Evolutionary conservation across 2,113 vertebrate genomes (phyloP).

Genomic region (Patagioenas fasciata): DNA sequence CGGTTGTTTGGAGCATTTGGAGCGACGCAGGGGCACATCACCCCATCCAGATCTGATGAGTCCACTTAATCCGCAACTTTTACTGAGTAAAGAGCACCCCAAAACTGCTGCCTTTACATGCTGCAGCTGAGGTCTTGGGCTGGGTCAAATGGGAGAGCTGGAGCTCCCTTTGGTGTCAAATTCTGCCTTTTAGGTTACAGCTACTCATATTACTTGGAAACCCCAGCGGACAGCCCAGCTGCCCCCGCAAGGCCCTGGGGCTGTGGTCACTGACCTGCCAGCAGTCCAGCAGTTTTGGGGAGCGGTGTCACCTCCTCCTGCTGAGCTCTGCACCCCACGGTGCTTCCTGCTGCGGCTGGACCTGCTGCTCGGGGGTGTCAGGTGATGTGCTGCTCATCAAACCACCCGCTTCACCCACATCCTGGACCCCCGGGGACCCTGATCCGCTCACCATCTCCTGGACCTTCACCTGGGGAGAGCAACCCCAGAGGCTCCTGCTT

Average conservation of each 20-base stretch:
- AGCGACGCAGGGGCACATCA: not conserved
- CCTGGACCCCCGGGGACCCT: rapidly evolving
- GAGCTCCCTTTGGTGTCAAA: not conserved
- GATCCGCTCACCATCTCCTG: rapidly evolving
- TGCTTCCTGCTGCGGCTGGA: not conserved
- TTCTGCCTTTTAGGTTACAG: not conserved
- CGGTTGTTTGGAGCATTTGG: not conserved
- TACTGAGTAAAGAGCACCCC: not conserved
- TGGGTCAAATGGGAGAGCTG: not conserved
- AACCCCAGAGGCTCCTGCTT: not conserved
- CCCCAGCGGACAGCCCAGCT: not conserved
- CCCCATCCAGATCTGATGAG: no score
- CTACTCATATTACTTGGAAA: not conserved
- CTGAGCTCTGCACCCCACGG: not conserved
- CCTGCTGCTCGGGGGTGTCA: rapidly evolving
- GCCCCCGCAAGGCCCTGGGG: no score
- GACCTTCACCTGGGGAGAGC: not conserved
- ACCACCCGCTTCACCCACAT: not conserved
- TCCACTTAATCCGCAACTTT: not conserved
- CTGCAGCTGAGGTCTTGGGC: not conserved
- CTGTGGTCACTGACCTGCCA: rapidly evolving
- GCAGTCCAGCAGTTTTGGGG: not conserved
- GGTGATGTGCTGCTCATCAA: not conserved
- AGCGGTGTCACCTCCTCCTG: not conserved
- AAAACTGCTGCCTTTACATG: not conserved